Evolutionary conservation across 2,797 vertebrate genomes (phyloP).

Genomic region (Peromyscus nudipes): DNA sequence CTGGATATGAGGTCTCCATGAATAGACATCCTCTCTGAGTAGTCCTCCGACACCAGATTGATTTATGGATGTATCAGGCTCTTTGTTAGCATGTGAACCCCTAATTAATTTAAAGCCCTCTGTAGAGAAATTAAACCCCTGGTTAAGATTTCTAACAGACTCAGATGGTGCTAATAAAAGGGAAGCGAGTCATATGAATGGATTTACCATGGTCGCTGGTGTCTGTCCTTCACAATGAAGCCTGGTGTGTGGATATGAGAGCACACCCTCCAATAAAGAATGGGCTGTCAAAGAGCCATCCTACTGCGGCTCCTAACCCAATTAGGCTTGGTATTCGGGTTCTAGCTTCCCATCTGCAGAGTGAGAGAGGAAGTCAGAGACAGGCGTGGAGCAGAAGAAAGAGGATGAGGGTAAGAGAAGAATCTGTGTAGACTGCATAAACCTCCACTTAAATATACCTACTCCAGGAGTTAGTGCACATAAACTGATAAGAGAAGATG

Average conservation of each 20-base stretch:
- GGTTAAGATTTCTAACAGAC: constrained; percentile 90
- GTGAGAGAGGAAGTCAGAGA: constrained; percentile 32
- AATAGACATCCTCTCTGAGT: constrained; percentile 87
- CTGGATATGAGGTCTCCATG: constrained; percentile 88
- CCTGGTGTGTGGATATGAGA: constrained; percentile 74
- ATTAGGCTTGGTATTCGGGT: constrained; percentile 74
- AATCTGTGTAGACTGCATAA: not conserved
- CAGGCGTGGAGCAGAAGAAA: constrained; percentile 1
- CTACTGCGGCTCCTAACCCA: constrained; percentile 70
- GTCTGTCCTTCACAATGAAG: constrained; percentile 84
- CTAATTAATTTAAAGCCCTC: constrained; percentile 96
- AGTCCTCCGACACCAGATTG: constrained; percentile 88
- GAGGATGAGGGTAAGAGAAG: not conserved
- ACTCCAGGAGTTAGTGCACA: not conserved
- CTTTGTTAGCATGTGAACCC: constrained; percentile 90
- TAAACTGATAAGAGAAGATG: not conserved
- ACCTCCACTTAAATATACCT: not conserved
- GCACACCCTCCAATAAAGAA: constrained; percentile 69
- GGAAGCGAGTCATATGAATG: constrained; percentile 88
- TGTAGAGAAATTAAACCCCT: constrained; percentile 89
- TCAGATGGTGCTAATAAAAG: constrained; percentile 91
- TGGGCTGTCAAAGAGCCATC: constrained; percentile 51
- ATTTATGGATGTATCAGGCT: constrained; percentile 90
- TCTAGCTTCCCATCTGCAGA: constrained; percentile 81
- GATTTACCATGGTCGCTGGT: constrained; percentile 85